phyloP scores from a whole-genome alignment of 2,797 vertebrate genomes.

The Urophycis tenuis region DNA sequence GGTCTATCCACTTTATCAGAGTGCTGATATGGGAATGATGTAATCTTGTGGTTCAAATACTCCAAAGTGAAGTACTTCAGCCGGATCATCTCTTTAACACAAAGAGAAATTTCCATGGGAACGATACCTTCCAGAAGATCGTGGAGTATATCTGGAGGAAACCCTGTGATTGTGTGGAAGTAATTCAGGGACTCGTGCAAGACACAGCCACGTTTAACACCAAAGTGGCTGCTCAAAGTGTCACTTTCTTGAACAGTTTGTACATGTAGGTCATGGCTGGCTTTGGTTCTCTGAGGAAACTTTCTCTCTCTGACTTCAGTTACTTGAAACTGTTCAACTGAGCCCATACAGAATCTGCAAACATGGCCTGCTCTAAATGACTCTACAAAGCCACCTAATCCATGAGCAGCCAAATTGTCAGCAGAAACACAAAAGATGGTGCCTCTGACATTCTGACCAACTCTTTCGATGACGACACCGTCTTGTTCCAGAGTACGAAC shows the following conservation, averaged over 20 bases:
- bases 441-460: constrained; percentile 21
- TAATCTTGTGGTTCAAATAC: constrained; percentile 25
- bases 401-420: constrained; percentile 35
- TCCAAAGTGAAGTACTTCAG: constrained; percentile 23
- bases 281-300: constrained; percentile 29
- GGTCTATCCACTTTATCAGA: constrained; percentile 30
- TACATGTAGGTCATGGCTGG: constrained; percentile 25
- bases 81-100: constrained; percentile 29
- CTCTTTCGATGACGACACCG: constrained; percentile 14
- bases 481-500: constrained; percentile 29
- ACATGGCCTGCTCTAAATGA: constrained; percentile 29
- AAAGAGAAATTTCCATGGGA: constrained; percentile 24
- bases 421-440: constrained; percentile 30
- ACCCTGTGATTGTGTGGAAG: constrained; percentile 32
- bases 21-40: constrained; percentile 35
- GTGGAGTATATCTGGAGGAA: constrained; percentile 28
- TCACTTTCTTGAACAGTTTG: constrained; percentile 22
- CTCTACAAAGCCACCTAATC: constrained; percentile 32
- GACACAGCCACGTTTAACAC: constrained; percentile 30
- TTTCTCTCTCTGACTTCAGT: constrained; percentile 15
- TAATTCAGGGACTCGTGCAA: constrained; percentile 17
- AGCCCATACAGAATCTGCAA: constrained; percentile 35
- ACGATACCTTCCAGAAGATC: constrained; percentile 23
- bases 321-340: constrained; percentile 24
- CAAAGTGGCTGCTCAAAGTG: constrained; percentile 17